phyloP scores from a whole-genome alignment of 1,140 invertebrate genomes.

The Drosophila punjabiensis region DNA sequence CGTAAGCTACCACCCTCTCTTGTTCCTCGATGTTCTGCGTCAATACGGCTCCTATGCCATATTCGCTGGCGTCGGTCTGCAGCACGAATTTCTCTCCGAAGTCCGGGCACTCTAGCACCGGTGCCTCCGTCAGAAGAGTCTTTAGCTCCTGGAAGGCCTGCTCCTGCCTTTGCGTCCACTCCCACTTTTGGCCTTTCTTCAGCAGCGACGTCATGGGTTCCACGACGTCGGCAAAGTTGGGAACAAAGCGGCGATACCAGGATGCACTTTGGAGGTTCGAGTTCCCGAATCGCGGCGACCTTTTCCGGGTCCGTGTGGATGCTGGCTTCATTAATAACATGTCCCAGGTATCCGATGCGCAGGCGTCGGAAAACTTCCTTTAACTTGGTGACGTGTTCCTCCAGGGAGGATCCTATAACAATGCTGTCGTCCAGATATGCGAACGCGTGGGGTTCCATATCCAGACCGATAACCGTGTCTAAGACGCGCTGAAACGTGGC shows the following conservation, averaged over 20 bases:
- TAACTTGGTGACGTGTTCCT: background rate
- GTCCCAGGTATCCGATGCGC: no score
- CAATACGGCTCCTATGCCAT: no score
- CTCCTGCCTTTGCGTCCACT: background rate
- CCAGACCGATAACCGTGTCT: no score
- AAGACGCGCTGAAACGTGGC: background rate
- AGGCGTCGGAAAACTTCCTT: no score
- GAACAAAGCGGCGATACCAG: constrained; percentile 40
- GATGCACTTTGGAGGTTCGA: constrained; percentile 1
- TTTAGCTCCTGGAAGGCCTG: background rate
- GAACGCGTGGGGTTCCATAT: background rate
- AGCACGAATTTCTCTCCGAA: no score
- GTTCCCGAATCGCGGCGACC: constrained; percentile 7
- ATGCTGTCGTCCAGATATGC: background rate
- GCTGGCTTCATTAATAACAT: background rate
- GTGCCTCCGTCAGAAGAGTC: no score
- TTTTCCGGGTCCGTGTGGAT: constrained; percentile 30
- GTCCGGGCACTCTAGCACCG: no score
- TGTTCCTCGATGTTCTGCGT: no score
- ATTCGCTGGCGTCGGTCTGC: no score
- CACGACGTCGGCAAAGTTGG: constrained; percentile 22
- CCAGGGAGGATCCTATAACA: background rate
- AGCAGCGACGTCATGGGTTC: constrained; percentile 13
- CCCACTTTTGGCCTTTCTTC: background rate
- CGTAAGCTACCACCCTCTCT: no score